phyloP scores from a whole-genome alignment of 1,140 invertebrate genomes.

The Paraescarpia echinospica region DNA sequence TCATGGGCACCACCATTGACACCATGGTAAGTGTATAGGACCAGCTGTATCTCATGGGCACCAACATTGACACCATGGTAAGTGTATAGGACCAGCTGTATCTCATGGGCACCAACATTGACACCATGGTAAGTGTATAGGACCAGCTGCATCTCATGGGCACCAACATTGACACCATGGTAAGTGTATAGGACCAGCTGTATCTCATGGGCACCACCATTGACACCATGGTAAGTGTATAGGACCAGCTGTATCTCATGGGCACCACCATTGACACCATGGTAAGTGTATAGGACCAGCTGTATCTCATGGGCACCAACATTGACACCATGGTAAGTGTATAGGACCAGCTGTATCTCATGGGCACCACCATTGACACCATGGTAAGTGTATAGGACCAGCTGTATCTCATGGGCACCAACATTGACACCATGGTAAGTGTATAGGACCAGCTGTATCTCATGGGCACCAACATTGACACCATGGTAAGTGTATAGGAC shows the following conservation, averaged over 20 bases:
- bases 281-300: slow-evolving; percentile 85
- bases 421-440: slow-evolving; percentile 79
- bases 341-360: background rate
- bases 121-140: slow-evolving; percentile 71
- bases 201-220: slow-evolving; percentile 84
- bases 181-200: slow-evolving; percentile 83
- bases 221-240: slow-evolving; percentile 73
- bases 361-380: too few relatives aligned
- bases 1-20: slow-evolving; percentile 84
- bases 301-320: slow-evolving; percentile 83
- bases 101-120: slow-evolving; percentile 83
- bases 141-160: background rate
- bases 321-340: slow-evolving; percentile 76
- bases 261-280: too few relatives aligned
- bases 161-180: too few relatives aligned
- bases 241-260: background rate
- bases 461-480: too few relatives aligned
- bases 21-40: slow-evolving; percentile 68
- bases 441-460: background rate
- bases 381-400: slow-evolving; percentile 92
- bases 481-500: slow-evolving; percentile 83
- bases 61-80: too few relatives aligned
- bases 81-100: slow-evolving; percentile 83
- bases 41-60: too few relatives aligned
- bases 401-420: slow-evolving; percentile 81